Evolutionary conservation across 2,113 vertebrate genomes (phyloP).

Genomic region (Motacilla tschutschensis): DNA sequence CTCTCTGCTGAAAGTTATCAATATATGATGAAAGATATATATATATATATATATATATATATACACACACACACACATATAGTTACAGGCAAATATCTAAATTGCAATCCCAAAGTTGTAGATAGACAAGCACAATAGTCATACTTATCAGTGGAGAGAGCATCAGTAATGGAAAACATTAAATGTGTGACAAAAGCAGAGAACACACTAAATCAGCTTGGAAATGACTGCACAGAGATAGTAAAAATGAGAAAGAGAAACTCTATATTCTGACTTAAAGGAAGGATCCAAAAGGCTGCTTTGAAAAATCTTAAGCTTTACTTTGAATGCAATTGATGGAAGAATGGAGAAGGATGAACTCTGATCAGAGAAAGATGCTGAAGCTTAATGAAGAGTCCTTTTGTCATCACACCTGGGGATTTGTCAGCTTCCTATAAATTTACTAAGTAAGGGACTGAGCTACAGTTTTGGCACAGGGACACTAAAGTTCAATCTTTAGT

Average conservation of each 20-base stretch:
- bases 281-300: background rate
- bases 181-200: background rate
- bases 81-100: background rate
- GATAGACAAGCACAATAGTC: background rate
- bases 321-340: background rate
- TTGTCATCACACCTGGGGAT: background rate
- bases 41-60: background rate
- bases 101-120: background rate
- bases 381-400: background rate
- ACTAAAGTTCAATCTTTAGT: background rate
- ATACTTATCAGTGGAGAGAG: background rate
- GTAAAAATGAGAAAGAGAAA: background rate
- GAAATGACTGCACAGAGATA: background rate
- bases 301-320: background rate
- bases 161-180: background rate
- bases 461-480: background rate
- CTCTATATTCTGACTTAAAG: background rate
- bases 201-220: background rate
- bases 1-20: background rate
- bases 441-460: background rate
- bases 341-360: constrained; percentile 38
- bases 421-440: background rate
- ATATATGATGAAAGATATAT: background rate
- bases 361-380: background rate
- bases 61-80: background rate